Evolutionary conservation across 2,113 vertebrate species (phyloP), one percentile per base, ranked within the genome.

Genomic region (Periophthalmus modestus): DNA sequence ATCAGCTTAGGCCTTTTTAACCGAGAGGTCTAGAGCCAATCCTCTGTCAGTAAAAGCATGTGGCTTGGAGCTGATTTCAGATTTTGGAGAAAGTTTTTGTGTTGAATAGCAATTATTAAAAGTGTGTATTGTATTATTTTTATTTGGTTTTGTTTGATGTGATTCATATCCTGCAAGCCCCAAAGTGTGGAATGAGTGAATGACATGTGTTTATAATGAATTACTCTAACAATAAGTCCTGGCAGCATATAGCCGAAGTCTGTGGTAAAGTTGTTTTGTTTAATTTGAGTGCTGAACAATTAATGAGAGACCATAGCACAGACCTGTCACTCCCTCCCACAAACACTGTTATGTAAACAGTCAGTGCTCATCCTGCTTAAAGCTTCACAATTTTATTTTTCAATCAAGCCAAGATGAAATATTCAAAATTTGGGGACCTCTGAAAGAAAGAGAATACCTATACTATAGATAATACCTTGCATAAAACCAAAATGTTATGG

Each of bases 271-370:
- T 66, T 68, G 28, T 11, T 65, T 62, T 48, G 73, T 63, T 69
- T 73, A 78, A 68, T 82, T 24, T 23, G 59, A 80, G 67, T 12
- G 73, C 67, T 55, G 54, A 72, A 47, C 82, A 86, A 89, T 87
- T 82, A 82, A 77, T 57, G 58, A 80, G 71, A 74, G 81, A 68
- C 58, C 66, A 68, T 55, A 72, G 79, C 39, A 78, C 61, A 85
- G 82, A 81, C 68, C 48, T n/a, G 75, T 69, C 46, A 72, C 72
- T 67, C 71, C 47, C 66, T 72, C 72, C 50, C 72, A 24, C 65
- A 76, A 88, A 84, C 69, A 76, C 68, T 69, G 59, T 62, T 87
- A 55, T 79, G 34, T 85, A 89, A 89, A 83, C 73, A 84, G 23
- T 69, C 73, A 84, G 23, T 69, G 71, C 68, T 82, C 79, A 82